Percentiles rank a stretch among this genome's conserved stretches.
Conservation (phyloP, 1,140 invertebrate genomes). For the Zaprionus gabonicus region DNA sequence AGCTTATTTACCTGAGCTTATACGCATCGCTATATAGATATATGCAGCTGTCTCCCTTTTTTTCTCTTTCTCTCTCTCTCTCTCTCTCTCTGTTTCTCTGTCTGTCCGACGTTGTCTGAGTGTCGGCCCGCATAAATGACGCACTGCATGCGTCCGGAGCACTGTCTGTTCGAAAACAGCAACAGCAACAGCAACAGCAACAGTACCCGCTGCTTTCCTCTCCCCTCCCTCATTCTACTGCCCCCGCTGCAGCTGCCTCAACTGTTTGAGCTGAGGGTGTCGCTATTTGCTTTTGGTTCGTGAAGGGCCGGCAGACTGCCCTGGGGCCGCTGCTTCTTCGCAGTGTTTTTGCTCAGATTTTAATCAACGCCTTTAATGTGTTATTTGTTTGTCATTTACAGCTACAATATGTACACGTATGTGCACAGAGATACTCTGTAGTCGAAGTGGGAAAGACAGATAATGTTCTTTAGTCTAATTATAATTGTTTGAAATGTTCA, state of each 20-base stretch:
- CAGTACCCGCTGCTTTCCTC: not conserved
- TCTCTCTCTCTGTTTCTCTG: not conserved
- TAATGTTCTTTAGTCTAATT: too few relatives aligned
- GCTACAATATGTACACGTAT: conserved; percentile 18
- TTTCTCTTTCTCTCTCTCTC: not conserved
- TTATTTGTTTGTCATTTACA: conserved; percentile 76
- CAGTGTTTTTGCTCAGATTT: conserved; percentile 63
- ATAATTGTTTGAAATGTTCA: too few relatives aligned
- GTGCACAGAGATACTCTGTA: conserved; percentile 29
- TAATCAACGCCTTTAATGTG: conserved; percentile 73
- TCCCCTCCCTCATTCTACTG: not conserved
- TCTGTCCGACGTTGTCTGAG: conserved; percentile 30
- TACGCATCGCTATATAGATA: conserved; percentile 4
- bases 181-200: not conserved
- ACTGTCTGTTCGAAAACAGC: conserved; percentile 32
- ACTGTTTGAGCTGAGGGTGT: not conserved
- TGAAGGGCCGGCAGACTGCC: not conserved
- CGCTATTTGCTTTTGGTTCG: not conserved
- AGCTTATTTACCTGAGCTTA: conserved; percentile 71
- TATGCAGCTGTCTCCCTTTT: not conserved
- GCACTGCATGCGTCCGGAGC: conserved; percentile 50
- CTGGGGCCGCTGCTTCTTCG: conserved; percentile 14
- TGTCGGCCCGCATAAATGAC: conserved; percentile 71
- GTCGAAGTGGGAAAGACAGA: not conserved
- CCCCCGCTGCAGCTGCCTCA: not conserved